Evolutionary conservation across 2,797 vertebrate species (phyloP).

Genomic region (Podargus strigoides): DNA sequence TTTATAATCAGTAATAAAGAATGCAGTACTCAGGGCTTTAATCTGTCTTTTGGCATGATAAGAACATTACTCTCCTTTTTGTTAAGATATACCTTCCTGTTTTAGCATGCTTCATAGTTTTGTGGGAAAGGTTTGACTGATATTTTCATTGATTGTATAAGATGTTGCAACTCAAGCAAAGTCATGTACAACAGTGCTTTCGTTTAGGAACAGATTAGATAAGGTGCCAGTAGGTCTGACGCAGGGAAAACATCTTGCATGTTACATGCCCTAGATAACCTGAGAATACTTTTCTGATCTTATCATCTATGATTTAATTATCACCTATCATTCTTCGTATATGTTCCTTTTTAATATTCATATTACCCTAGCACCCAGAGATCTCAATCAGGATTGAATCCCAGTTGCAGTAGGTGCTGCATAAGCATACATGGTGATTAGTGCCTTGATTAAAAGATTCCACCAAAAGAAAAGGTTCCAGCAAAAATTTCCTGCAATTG

Average conservation of each 20-base stretch:
- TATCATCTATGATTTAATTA: constrained; percentile 59
- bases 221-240: constrained; percentile 57
- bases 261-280: constrained; percentile 61
- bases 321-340: constrained; percentile 48
- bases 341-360: constrained; percentile 55
- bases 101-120: constrained; percentile 28
- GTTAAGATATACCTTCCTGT: background rate
- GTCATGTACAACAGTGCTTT: constrained; percentile 46
- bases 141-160: constrained; percentile 57
- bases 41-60: constrained; percentile 11
- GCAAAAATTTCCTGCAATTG: background rate
- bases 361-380: constrained; percentile 18
- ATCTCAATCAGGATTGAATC: constrained; percentile 3
- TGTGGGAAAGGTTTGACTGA: constrained; percentile 7
- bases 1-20: background rate
- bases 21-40: background rate
- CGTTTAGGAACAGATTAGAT: constrained; percentile 69
- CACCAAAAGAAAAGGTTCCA: background rate
- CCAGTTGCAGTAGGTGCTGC: constrained; percentile 30
- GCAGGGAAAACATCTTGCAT: constrained; percentile 58
- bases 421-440: background rate
- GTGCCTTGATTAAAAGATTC: background rate
- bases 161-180: constrained; percentile 59
- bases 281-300: constrained; percentile 52
- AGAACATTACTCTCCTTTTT: background rate